These are phyloP conservation scores for honey bee (Apis mellifera) DNA, from an alignment of 1,140 invertebrate genomes.

Conservation along the genomic window Amel_HAv3.1 CM009941.2:10471001-10471500, in stretches of 20 bases:
- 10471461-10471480: too few species aligned
- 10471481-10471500: too few species aligned
- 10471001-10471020: background rate
- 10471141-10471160: conserved; percentile 84
- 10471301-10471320: background rate
- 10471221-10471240: conserved; percentile 78
- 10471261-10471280: background rate
- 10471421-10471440: too few species aligned
- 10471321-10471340: background rate
- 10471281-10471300: background rate
- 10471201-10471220: conserved; percentile 78
- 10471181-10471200: conserved; percentile 76
- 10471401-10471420: too few species aligned
- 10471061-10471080: background rate
- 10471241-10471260: conserved; percentile 55
- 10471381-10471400: too few species aligned
- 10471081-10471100: conserved; percentile 61
- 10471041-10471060: background rate
- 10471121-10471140: conserved; percentile 81
- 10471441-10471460: too few species aligned
- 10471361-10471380: background rate
- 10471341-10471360: conserved; percentile 7
- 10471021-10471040: too few species aligned
- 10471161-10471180: conserved; percentile 82
- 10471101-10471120: conserved; percentile 67